Evolutionary conservation across 1,140 invertebrate genomes (phyloP), one percentile per base, ranked within the genome.

Genomic region (Conus betulinus): DNA sequence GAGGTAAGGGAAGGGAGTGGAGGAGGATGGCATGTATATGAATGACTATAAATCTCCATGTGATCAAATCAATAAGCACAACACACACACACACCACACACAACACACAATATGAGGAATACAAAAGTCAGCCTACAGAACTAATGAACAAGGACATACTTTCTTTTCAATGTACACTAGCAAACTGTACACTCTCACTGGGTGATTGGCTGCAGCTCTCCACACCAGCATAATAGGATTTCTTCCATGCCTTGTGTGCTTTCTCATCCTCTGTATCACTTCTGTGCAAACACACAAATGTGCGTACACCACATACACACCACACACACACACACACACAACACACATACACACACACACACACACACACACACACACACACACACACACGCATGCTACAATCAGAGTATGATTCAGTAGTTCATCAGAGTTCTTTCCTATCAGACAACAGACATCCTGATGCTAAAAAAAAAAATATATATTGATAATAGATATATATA

Each of bases 201-300:
- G 98, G 94, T 98, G 98, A 6, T 97, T 97, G 79, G 97, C 97
- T 23, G 98, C 95, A 91, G 97, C 96, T 95, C 97, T 97, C 94
- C 98, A 98, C 4, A 98, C 97, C 10, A 98, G 94, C 96, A 98
- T 97, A 82, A 99, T 97, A n/a, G 23, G 98, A 97, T 94, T 99
- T 99, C 95, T 98, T 98, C 97, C 98, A 98, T 67, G 97, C 96
- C 53, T 97, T 96, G 90, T 97, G 97, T 84, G 98, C 97, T 90
- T 96, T 96, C 60, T 96, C 96, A 92, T 95, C 94, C 85, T 96
- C 95, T 71, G 94, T 94, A 88, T 96, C 95, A 93, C 95, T 95
- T 88, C 93, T 95, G 88, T 85, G 92, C 92, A 74, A 17, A 76
- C 74, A 74, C 91, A 82, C 39, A 83, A 20, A 83, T 20, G 23